These are phyloP conservation scores for Botia almorhae DNA, from an alignment of 2,797 vertebrate genomes.

Conservation along the genomic window DNA sequence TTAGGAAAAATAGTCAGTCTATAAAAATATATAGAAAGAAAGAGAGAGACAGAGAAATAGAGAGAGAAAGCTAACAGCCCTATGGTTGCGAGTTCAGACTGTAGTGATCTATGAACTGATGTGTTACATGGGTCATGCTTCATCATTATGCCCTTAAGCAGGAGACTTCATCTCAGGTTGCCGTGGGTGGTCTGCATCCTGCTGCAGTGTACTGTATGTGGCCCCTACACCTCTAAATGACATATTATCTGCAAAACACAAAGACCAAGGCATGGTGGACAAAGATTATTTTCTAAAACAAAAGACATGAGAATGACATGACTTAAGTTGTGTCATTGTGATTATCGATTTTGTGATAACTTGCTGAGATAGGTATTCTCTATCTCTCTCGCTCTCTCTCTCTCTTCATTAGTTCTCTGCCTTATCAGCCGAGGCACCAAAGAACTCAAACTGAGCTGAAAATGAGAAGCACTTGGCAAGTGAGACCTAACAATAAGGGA, in stretches of 20 bases:
- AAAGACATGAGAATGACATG: background rate
- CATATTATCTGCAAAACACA: constrained; percentile 6
- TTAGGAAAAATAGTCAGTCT: too few species aligned
- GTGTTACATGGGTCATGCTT: constrained; percentile 3
- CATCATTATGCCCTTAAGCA: constrained; percentile 1
- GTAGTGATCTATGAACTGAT: background rate
- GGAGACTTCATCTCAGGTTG: constrained; percentile 9
- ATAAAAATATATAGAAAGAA: background rate
- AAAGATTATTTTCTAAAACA: background rate
- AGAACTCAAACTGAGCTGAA: constrained; percentile 54
- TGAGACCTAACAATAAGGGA: constrained; percentile 45
- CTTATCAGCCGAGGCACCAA: constrained; percentile 36
- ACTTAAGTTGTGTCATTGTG: background rate
- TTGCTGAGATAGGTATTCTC: constrained; percentile 37
- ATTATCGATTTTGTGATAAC: background rate
- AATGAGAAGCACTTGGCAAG: constrained; percentile 47
- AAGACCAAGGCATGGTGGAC: background rate
- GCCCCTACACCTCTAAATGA: background rate
- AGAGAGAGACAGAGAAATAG: too few species aligned
- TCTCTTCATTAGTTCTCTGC: background rate
- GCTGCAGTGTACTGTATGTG: background rate
- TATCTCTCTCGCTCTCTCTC: constrained; percentile 33
- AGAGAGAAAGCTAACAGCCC: background rate
- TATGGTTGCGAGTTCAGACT: background rate
- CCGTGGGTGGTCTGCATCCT: background rate